Base-by-base conservation (phyloP, 2,888 invertebrate genomes). In the Rapana venosa region DNA sequence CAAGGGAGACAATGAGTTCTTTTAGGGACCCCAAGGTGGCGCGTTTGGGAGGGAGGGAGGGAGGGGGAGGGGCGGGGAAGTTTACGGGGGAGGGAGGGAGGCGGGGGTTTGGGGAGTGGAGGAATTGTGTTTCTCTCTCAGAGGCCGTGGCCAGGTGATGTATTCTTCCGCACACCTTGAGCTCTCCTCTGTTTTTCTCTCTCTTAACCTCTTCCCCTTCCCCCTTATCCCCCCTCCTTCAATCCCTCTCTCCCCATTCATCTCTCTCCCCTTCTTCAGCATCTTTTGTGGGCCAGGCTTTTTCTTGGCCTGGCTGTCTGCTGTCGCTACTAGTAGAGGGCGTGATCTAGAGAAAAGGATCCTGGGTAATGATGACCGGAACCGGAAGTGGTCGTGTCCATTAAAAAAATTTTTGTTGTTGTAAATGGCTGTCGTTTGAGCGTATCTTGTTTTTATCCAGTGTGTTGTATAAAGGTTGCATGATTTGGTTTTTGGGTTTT, bases 161-260 rank as follows among this genome's bases (percentile, higher is more conserved):
- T 85, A 85, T 85, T 85, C 85, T 30, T 58, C 58, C 85, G 85
- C 85, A 32, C 61, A 61, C 85, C 85, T 85, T 85, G 85, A 36
- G 20, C 32, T 20, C 47, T 13, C 47, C 0, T 17, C 26, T 20
- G 36, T 15, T 1, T 47, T 26, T 26, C 47, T 15, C 20, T 20
- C 56, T 6, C 56, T 30, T 26, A 6, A 26, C n/a, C 84, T 0
- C 84, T n/a, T n/a, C n/a, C 1, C n/a, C 84, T n/a, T 56, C 30
- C 74, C 74, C n/a, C 30, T 30, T 15, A 8, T 26, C 15, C 22
- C 70, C 22, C 22, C 22, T 22, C 22, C 70, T 5, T n/a, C 35
- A 20, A 1, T 20, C 81, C 36, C 36, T n/a, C n/a, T n/a, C 81
- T 20, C 81, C 20, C 81, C 20, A 5, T 20, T 26, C 26, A 1